Percentiles rank a stretch among this genome's conserved stretches.
These are phyloP conservation scores for Epinephelus moara DNA, from an alignment of 2,113 vertebrate species.

Conservation along the genomic window DNA sequence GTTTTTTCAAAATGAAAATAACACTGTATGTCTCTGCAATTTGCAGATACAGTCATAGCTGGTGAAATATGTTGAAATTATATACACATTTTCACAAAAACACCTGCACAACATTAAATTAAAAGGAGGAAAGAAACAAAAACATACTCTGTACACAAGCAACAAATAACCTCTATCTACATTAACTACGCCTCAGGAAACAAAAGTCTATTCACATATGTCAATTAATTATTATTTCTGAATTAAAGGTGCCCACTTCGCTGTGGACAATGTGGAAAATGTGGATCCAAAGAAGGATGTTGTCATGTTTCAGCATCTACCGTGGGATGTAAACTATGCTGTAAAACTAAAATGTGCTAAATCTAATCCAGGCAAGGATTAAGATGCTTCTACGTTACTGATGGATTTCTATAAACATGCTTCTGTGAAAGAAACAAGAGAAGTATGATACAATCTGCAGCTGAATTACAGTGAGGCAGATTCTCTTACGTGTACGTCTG, in stretches of 20 bases:
- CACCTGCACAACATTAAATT: constrained; percentile 81
- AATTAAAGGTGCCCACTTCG: constrained; percentile 16
- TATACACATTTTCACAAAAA: constrained; percentile 86
- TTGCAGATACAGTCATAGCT: constrained; percentile 83
- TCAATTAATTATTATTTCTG: constrained; percentile 25
- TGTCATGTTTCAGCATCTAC: constrained; percentile 15
- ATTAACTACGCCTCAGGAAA: constrained; percentile 52
- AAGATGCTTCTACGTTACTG: neutral
- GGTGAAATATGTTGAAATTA: constrained; percentile 81
- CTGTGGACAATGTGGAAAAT: constrained; percentile 12
- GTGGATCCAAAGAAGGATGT: constrained; percentile 15
- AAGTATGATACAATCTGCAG: constrained; percentile 27
- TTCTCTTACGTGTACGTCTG: constrained; percentile 19
- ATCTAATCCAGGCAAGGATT: constrained; percentile 12
- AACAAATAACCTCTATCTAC: constrained; percentile 68
- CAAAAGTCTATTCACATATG: constrained; percentile 66
- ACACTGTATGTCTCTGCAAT: constrained; percentile 82
- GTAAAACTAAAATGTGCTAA: constrained; percentile 19
- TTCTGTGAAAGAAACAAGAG: constrained; percentile 32
- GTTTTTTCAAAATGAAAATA: constrained; percentile 61
- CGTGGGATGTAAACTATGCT: neutral
- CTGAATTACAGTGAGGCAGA: constrained; percentile 35
- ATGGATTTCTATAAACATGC: constrained; percentile 47
- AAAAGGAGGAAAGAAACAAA: constrained; percentile 62
- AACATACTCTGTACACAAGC: constrained; percentile 72